phyloP scores from a whole-genome alignment of 2,113 vertebrate genomes.

The Ramphastos sulfuratus region DNA sequence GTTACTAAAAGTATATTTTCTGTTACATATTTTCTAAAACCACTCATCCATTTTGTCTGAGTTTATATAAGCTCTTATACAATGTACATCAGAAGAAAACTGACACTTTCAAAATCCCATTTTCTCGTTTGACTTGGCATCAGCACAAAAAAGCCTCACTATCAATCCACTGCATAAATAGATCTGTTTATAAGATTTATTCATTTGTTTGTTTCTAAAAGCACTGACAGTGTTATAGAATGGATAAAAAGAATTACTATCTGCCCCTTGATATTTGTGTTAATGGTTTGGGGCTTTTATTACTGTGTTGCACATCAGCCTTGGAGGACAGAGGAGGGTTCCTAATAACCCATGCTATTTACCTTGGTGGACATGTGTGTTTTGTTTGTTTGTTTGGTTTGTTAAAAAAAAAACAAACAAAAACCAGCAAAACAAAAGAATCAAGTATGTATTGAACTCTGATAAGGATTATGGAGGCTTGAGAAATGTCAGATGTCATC shows the following conservation, averaged over 20 bases:
- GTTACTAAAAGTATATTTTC: neutral
- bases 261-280: neutral
- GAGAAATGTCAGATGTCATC: neutral
- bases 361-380: neutral
- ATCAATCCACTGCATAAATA: neutral
- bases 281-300: neutral
- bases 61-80: neutral
- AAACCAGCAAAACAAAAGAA: neutral
- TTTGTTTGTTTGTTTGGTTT: neutral
- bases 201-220: slow-evolving; percentile 16
- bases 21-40: neutral
- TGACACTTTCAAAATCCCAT: neutral
- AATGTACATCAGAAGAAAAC: neutral
- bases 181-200: neutral
- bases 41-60: neutral
- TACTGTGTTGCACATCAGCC: neutral
- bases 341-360: neutral
- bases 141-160: neutral
- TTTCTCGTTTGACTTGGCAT: neutral
- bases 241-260: neutral
- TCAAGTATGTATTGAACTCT: neutral
- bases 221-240: neutral
- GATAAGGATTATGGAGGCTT: neutral
- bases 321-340: neutral
- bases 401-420: neutral